These are phyloP conservation scores for Muntiacus muntjak DNA, from an alignment of 2,113 vertebrate species.

Conservation along the genomic window DNA sequence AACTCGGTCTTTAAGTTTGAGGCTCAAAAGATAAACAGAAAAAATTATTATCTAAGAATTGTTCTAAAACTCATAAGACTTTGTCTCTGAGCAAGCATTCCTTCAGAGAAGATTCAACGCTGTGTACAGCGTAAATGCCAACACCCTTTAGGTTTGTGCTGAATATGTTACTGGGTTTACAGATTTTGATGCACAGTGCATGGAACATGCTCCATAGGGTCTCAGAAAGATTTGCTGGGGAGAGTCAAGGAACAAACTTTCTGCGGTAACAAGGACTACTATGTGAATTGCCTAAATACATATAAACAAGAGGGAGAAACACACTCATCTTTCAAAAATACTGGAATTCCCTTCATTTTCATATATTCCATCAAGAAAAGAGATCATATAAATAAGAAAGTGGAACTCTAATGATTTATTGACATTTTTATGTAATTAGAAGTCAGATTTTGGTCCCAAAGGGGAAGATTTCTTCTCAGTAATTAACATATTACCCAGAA, in stretches of 20 bases:
- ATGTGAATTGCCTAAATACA: not conserved
- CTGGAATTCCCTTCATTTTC: not conserved
- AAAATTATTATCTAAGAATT: not conserved
- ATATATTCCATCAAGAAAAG: not conserved
- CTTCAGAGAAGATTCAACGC: not conserved
- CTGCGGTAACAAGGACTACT: not conserved
- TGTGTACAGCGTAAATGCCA: not conserved
- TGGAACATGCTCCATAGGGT: not conserved
- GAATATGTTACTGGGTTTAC: not conserved
- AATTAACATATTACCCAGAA: slow-evolving; percentile 43
- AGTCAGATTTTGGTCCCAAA: not conserved
- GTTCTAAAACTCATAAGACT: not conserved
- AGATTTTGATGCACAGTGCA: not conserved
- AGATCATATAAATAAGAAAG: not conserved
- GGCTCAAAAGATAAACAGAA: not conserved
- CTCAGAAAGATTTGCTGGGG: not conserved
- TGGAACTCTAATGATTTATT: not conserved
- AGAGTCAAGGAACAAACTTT: not conserved
- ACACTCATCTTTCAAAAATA: not conserved
- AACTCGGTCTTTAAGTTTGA: not conserved
- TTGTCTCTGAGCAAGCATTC: not conserved
- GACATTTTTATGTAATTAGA: not conserved
- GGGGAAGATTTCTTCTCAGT: not conserved
- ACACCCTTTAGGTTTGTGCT: not conserved
- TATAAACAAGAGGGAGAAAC: not conserved